Evolutionary conservation across 2,888 invertebrate species (phyloP), one percentile per base, ranked within the genome.

Genomic region (Notodonta ziczac): DNA sequence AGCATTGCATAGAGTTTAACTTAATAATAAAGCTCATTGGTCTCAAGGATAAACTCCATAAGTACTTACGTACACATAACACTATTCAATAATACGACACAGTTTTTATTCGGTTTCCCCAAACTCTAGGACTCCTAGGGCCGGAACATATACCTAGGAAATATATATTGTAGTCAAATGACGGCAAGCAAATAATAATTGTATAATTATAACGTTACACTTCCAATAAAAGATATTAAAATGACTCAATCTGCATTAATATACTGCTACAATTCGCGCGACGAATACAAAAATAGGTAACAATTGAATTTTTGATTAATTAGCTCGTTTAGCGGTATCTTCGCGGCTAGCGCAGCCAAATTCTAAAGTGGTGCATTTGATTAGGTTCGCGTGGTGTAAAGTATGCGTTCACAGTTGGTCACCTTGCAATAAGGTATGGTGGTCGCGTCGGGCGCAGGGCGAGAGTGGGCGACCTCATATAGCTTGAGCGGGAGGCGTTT

Each of bases 391-490:
- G 74, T 76, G 73, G 62, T 69, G 67, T 69, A 65, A 40, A 74
- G 82, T 73, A 73, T 81, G 75, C 88, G 75, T 87, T 85, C 82
- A 78, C 76, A 89, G 85, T 85, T 81, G 88, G 91, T 92, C 84
- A 91, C 90, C 90, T 91, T 90, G 92, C 89, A 88, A 88, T 91
- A 86, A 85, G 77, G 90, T 91, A 92, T 91, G 91, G 90, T 87
- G 83, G 89, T 87, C 91, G 91, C 86, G 90, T 90, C 85, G 78
- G 83, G 82, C 78, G 79, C 89, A 86, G 88, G 90, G 89, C 90
- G 89, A 90, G 93, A 93, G 93, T 89, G 92, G 92, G 92, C 92
- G 90, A 88, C 90, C 91, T 91, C 93, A 86, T 91, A 93, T 88
- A 93, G 90, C 87, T 79, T 75, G 91, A 85, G 91, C 90, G 84